Percentiles rank a stretch among this genome's conserved stretches.
Evolutionary conservation across 2,888 invertebrate species (phyloP).

Genomic region (Laothoe populi): DNA sequence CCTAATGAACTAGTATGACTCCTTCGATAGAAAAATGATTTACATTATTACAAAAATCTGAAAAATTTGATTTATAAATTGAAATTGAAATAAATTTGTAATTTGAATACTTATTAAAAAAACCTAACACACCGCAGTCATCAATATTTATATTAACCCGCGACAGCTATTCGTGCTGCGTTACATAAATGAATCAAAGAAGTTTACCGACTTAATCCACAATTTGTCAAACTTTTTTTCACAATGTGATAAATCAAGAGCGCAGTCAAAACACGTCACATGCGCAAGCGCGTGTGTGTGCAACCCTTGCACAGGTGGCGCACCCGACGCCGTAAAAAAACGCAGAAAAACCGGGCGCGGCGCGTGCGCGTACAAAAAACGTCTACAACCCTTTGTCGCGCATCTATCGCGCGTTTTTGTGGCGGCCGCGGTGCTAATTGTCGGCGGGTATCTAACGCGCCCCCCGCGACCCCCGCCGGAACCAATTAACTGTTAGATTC

Average conservation of each 20-base stretch:
- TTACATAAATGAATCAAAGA: neutral
- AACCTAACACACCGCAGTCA: no score
- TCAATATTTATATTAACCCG: no score
- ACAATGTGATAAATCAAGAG: slow-evolving; percentile 13
- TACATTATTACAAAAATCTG: no score
- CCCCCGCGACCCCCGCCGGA: slow-evolving; percentile 54
- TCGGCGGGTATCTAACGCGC: slow-evolving; percentile 55
- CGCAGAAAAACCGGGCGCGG: slow-evolving; percentile 53
- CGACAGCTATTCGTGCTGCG: neutral
- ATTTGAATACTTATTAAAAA: no score
- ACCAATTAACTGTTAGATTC: slow-evolving; percentile 65
- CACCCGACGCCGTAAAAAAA: slow-evolving; percentile 47
- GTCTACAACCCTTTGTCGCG: slow-evolving; percentile 59
- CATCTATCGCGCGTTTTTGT: slow-evolving; percentile 53
- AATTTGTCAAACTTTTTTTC: slow-evolving; percentile 6
- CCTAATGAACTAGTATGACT: no score
- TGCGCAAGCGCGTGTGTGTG: slow-evolving; percentile 24
- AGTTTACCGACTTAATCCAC: neutral
- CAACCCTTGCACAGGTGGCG: slow-evolving; percentile 48
- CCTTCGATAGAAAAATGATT: no score
- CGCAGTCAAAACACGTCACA: slow-evolving; percentile 4
- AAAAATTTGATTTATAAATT: no score
- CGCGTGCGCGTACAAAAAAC: slow-evolving; percentile 55
- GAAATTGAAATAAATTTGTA: no score
- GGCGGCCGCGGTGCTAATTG: slow-evolving; percentile 10